Base-by-base conservation (phyloP, 2,113 vertebrate genomes). In the Ctenomys sociabilis region DNA sequence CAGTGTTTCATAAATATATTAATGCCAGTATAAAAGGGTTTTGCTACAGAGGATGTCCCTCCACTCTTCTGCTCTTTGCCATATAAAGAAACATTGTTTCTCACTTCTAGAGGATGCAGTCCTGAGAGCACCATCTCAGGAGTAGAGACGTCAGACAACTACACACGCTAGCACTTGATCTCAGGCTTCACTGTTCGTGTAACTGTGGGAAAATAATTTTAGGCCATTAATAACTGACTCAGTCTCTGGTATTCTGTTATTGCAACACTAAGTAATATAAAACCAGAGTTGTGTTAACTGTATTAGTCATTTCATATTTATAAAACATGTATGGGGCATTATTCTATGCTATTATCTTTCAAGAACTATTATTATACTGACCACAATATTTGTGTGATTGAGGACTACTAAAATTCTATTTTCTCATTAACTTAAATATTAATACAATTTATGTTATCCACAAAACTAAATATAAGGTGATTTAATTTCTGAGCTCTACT, bases 391-490 rank as follows among this genome's bases (percentile, higher is more conserved):
- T 95, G 11, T 94, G 14, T 64, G 70, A 88, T 59, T 93, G 77
- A 83, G 16, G 1, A 73, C 63, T 73, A 45, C 35, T 78, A 72
- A 93, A 91, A 72, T 28, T 87, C 91, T 94, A 85, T 85, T 85
- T 61, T 30, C 61, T 77, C 37, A 68, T 85, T 90, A 78, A 85
- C 63, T 93, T 88, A 77, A 93, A 96, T 45, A 63, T 37, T 78
- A 3, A 61, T 92, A 75, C 61, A 73, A 70, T 63, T 54, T 84
- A 81, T 96, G 5, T 28, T 13, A 2, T 1, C 32, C 8, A 52
- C 5, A 64, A n/a, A 64, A 59, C 14, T 78, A 63, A 78, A 49
- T 90, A n/a, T 5, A 78, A 78, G 9, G 4, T 37, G 40, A 8
- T n/a, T 0, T 78, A 52, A 49, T 90, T 90, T 2, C 68, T 59